Evolutionary conservation across 2,113 vertebrate genomes (phyloP).

Genomic region (Lophura nycthemera): DNA sequence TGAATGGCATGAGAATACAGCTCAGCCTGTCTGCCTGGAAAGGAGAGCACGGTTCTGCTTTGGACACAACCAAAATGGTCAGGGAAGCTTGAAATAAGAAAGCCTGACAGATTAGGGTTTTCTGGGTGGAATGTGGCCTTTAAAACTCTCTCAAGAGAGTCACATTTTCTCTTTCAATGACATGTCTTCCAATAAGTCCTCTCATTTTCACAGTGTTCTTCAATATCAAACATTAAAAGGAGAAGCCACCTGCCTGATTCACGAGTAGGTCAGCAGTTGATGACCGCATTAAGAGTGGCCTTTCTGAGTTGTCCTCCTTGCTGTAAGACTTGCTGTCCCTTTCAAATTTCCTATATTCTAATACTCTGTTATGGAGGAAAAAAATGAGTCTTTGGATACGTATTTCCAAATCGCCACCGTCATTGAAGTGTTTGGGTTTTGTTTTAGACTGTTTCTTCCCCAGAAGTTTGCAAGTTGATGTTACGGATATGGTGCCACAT

Average conservation of each 20-base stretch:
- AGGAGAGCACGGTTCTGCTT: neutral
- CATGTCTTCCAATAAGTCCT: slow-evolving; percentile 19
- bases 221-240: slow-evolving; percentile 13
- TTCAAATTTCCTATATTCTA: slow-evolving; percentile 21
- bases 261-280: slow-evolving; percentile 64
- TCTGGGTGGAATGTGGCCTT: slow-evolving; percentile 19
- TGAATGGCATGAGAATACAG: neutral
- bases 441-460: neutral
- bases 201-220: slow-evolving; percentile 61
- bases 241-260: slow-evolving; percentile 53
- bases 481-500: neutral
- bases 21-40: neutral
- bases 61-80: neutral
- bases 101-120: neutral
- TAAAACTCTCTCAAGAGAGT: slow-evolving; percentile 8
- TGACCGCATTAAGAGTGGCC: slow-evolving; percentile 49
- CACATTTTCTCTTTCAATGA: neutral
- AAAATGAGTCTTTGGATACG: neutral
- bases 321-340: slow-evolving; percentile 27
- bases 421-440: neutral
- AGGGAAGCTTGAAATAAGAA: slow-evolving; percentile 11
- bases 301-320: slow-evolving; percentile 40
- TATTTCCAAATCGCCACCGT: neutral
- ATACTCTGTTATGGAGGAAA: neutral
- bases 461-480: neutral